Evolutionary conservation across 2,113 vertebrate genomes (phyloP), one percentile per base, ranked within the genome.

Genomic region (Dipodomys ordii): DNA sequence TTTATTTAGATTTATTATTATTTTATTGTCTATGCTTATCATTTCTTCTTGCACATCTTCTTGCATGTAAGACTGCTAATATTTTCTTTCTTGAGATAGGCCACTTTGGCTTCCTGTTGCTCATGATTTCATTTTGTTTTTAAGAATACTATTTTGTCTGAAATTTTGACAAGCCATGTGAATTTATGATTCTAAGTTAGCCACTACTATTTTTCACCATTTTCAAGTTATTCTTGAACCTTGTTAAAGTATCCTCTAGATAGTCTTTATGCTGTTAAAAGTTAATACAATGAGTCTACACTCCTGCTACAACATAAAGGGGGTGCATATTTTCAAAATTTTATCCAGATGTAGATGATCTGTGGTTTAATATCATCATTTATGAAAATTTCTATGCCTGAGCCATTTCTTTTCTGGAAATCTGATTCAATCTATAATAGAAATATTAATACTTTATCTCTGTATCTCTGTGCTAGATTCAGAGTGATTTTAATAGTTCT

Each of bases 1-100:
- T 64, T 62, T 44, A 19, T 65, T 90, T 90, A 83, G 60, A 18
- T 69, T 87, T 90, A 79, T 71, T 93, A 2, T 49, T 39, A 81
- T 81, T 15, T 60, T 78, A 49, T 35, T 57, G 90, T 32, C 1
- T 90, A 69, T 46, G 7, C 20, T 64, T 72, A 60, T 76, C 12
- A 30, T 71, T 86, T 86, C 19, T 86, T 60, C 46, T 72, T 82
- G 27, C 15, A 49, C 44, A 57, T 57, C 15, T 57, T 57, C 15
- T 57, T 57, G 49, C 8, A 53, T 53, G 1, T 53, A 53, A 53
- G 49, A 53, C 49, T 53, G 64, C 35, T 39, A 74, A 65, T 28
- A 67, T 65, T 90, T 72, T 85, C 2, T 27, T 74, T 83, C 28
- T 25, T 62, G 15, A 71, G 80, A 76, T 6, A 77, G 23, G 8